These are phyloP conservation scores for Chloroceryle aenea DNA, from an alignment of 2,113 vertebrate species.

Conservation along the genomic window DNA sequence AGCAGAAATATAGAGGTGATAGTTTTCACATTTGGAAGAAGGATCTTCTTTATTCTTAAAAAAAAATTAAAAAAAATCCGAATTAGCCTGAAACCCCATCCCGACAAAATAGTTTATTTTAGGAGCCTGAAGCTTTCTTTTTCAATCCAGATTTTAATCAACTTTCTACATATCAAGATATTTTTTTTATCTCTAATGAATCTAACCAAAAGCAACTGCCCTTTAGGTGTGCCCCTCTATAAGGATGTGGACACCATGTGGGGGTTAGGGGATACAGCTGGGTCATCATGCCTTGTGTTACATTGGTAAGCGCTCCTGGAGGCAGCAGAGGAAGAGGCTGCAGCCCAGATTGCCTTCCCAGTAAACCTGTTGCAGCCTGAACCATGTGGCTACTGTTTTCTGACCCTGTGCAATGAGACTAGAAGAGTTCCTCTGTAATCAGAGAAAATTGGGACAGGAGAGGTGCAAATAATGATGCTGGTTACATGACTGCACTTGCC, in stretches of 20 bases:
- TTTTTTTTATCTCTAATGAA: neutral
- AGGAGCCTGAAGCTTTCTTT: neutral
- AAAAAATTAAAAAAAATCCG: neutral
- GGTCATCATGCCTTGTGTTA: neutral
- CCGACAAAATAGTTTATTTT: neutral
- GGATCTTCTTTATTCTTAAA: neutral
- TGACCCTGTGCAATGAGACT: neutral
- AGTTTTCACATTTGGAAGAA: neutral
- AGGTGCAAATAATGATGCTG: neutral
- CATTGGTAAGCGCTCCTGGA: neutral
- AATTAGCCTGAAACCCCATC: neutral
- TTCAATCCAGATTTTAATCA: neutral
- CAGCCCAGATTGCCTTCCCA: neutral
- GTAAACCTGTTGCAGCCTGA: neutral
- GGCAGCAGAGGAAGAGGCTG: neutral
- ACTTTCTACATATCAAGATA: neutral
- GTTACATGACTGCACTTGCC: neutral
- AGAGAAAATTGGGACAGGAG: neutral
- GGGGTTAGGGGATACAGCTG: neutral
- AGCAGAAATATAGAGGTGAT: neutral
- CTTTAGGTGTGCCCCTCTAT: neutral
- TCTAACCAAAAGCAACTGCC: neutral
- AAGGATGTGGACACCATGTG: neutral
- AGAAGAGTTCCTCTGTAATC: neutral
- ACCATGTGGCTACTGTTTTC: rapidly evolving